Evolutionary conservation across 2,113 vertebrate genomes (phyloP).

Genomic region (Formicarius rufipectus): DNA sequence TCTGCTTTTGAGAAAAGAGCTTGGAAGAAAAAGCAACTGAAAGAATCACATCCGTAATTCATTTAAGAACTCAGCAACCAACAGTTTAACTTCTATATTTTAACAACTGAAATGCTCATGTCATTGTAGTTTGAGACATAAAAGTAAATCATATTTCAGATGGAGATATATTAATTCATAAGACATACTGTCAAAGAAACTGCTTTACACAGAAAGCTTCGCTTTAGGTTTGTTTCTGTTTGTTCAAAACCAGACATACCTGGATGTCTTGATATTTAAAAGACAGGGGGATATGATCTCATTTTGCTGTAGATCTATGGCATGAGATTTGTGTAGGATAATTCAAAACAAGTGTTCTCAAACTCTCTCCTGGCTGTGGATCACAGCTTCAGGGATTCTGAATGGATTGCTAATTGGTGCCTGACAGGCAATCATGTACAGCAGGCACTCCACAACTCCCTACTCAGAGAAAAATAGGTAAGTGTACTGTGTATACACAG

Average conservation of each 20-base stretch:
- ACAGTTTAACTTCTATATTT: background rate
- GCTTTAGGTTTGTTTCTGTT: background rate
- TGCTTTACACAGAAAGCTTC: background rate
- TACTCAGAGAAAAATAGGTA: conserved; percentile 41
- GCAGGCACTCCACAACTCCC: conserved; percentile 36
- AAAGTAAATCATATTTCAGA: background rate
- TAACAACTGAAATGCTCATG: background rate
- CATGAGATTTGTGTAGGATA: conserved; percentile 19
- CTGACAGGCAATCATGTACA: conserved; percentile 42
- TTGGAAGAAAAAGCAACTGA: background rate
- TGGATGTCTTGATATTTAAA: conserved; percentile 7
- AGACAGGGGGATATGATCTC: background rate
- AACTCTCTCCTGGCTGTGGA: conserved; percentile 31
- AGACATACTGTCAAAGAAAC: conserved; percentile 9
- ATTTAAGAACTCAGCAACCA: background rate
- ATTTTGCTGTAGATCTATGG: background rate
- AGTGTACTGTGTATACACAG: conserved; percentile 5
- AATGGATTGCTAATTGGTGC: conserved; percentile 59
- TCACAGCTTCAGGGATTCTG: conserved; percentile 47
- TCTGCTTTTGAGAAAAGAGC: conserved; percentile 4
- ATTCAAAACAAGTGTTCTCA: conserved; percentile 57
- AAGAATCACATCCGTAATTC: background rate
- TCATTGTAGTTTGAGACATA: background rate
- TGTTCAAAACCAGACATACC: conserved; percentile 3
- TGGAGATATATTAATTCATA: conserved; percentile 23